phyloP scores from a whole-genome alignment of 2,888 invertebrate species.

The Hypselothyrea guttata region DNA sequence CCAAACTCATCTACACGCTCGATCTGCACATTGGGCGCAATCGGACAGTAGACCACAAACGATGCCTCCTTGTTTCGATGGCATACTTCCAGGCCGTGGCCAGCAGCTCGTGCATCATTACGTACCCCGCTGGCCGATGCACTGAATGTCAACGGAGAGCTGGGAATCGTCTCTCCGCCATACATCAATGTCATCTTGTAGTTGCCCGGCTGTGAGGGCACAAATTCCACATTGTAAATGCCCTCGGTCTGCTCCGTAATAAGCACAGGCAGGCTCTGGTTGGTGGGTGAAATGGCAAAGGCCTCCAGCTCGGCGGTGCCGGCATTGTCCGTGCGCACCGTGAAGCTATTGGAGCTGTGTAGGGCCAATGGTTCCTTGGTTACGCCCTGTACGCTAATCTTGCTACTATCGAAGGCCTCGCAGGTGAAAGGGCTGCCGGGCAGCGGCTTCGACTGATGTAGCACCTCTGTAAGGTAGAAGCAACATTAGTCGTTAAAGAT shows the following conservation, averaged over 20 bases:
- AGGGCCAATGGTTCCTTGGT: constrained; percentile 90
- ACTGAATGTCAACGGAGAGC: constrained; percentile 84
- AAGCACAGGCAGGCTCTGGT: constrained; percentile 91
- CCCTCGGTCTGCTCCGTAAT: constrained; percentile 88
- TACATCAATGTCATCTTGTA: constrained; percentile 87
- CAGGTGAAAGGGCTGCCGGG: constrained; percentile 97
- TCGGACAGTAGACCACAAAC: constrained; percentile 85
- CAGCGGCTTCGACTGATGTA: constrained; percentile 94
- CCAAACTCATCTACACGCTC: constrained; percentile 81
- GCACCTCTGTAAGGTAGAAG: constrained; percentile 87
- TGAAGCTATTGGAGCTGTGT: constrained; percentile 90
- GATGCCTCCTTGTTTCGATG: constrained; percentile 88
- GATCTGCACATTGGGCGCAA: constrained; percentile 86
- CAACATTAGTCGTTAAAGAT: no score
- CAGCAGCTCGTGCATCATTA: constrained; percentile 85
- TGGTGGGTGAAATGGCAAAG: constrained; percentile 92
- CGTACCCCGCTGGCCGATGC: constrained; percentile 85
- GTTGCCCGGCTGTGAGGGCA: constrained; percentile 90
- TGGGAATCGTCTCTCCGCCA: constrained; percentile 85
- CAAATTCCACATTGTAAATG: constrained; percentile 89
- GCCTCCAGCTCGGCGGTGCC: constrained; percentile 94
- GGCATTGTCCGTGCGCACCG: constrained; percentile 91
- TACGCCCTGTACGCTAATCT: constrained; percentile 90
- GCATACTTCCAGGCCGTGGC: constrained; percentile 87
- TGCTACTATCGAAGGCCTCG: constrained; percentile 94